phyloP scores from a whole-genome alignment of 2,888 invertebrate genomes.

The Epistrophe eligans region DNA sequence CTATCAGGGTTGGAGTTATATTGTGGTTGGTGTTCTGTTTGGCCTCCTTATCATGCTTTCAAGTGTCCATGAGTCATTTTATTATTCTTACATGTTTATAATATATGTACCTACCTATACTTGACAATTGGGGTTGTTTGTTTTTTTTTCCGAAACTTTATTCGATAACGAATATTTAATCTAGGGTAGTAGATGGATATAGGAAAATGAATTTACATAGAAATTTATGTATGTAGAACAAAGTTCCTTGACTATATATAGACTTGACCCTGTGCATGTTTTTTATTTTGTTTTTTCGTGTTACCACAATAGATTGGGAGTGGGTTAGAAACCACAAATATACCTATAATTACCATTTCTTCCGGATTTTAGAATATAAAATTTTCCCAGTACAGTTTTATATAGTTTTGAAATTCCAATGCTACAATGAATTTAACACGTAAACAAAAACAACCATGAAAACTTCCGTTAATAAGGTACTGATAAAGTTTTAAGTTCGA shows the following conservation, averaged over 20 bases:
- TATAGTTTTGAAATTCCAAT: conserved; percentile 21
- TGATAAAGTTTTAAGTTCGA: not conserved
- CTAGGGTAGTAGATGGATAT: conserved; percentile 32
- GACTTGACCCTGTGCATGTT: not conserved
- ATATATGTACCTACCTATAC: conserved; percentile 1
- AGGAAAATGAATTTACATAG: not conserved
- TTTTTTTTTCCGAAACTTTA: conserved; percentile 17
- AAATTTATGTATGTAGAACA: not conserved
- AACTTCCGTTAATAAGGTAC: conserved; percentile 7
- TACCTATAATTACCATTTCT: not conserved
- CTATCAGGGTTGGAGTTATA: conserved; percentile 46
- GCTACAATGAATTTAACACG: not conserved
- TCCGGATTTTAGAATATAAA: not conserved
- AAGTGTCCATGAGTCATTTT: conserved; percentile 51
- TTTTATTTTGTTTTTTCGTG: conserved; percentile 8
- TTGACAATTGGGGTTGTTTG: conserved; percentile 24
- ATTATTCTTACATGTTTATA: conserved; percentile 18
- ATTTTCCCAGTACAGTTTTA: not conserved
- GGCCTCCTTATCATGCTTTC: conserved; percentile 45
- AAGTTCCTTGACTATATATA: conserved; percentile 11
- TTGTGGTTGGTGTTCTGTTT: conserved; percentile 23
- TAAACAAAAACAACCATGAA: not conserved
- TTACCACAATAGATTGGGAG: not conserved
- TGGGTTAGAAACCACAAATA: conserved; percentile 4
- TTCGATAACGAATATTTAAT: conserved; percentile 3